Evolutionary conservation across 2,797 vertebrate species (phyloP).

Genomic region (Tauraco hartlaubi): DNA sequence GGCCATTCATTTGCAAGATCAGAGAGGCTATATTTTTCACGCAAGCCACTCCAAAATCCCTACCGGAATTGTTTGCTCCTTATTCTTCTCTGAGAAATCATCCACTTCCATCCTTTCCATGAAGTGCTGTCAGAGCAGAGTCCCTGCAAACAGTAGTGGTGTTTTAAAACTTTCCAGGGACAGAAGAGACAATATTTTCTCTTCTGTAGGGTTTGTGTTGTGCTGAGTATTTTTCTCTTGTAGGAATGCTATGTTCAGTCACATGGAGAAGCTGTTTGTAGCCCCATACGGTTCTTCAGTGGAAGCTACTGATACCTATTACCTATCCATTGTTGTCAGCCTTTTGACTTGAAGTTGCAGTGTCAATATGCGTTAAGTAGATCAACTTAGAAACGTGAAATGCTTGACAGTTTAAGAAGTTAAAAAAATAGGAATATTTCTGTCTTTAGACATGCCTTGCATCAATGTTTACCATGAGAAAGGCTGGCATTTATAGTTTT

Average conservation of each 20-base stretch:
- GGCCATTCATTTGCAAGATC: constrained; percentile 5
- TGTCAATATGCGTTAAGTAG: background rate
- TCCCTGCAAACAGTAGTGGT: background rate
- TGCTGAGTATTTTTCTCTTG: background rate
- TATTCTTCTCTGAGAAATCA: background rate
- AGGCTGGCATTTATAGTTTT: background rate
- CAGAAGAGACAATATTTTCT: background rate
- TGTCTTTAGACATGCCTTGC: background rate
- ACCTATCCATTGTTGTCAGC: background rate
- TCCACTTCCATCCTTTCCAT: background rate
- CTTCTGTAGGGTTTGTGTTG: background rate
- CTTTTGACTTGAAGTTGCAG: background rate
- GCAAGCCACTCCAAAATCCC: background rate
- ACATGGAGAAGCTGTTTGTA: background rate
- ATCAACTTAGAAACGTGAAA: background rate
- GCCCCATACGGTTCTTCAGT: background rate
- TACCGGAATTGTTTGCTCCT: background rate
- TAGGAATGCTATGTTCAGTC: background rate
- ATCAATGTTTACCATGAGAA: background rate
- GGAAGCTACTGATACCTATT: background rate
- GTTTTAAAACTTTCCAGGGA: background rate
- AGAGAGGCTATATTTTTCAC: background rate
- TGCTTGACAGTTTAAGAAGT: background rate
- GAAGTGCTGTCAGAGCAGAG: background rate
- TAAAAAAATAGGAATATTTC: background rate